These are phyloP conservation scores for Lineus longissimus DNA, from an alignment of 1,140 invertebrate genomes.

Conservation along the genomic window DNA sequence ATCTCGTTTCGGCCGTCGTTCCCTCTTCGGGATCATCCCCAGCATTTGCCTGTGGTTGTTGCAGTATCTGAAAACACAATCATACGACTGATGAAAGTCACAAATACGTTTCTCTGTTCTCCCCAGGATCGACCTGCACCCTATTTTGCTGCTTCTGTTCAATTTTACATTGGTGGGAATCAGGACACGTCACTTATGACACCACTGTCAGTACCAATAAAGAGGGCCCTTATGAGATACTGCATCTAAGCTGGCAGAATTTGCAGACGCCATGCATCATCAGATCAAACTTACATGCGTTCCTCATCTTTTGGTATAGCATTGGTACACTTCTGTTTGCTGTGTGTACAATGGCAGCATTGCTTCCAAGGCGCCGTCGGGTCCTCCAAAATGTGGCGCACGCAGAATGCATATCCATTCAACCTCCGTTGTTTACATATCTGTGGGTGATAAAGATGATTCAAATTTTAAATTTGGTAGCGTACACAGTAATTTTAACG, in stretches of 20 bases:
- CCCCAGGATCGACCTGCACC: too few relatives aligned
- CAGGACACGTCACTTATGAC: neutral
- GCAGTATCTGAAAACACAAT: constrained; percentile 52
- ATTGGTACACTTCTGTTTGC: constrained; percentile 54
- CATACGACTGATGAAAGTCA: neutral
- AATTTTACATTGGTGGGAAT: too few relatives aligned
- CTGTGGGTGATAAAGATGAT: too few relatives aligned
- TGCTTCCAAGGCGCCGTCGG: constrained; percentile 53
- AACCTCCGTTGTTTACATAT: constrained; percentile 57
- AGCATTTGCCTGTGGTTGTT: constrained; percentile 61
- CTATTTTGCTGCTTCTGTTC: too few relatives aligned
- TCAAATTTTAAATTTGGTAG: too few relatives aligned
- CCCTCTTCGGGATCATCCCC: constrained; percentile 58
- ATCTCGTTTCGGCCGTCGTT: constrained; percentile 55
- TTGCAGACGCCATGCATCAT: too few relatives aligned
- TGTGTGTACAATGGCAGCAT: constrained; percentile 53
- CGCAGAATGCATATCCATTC: constrained; percentile 59
- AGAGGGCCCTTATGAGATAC: too few relatives aligned
- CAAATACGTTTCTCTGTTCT: neutral
- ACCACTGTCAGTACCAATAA: too few relatives aligned
- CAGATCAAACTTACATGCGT: too few relatives aligned
- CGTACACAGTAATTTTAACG: too few relatives aligned
- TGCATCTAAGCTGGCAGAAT: too few relatives aligned
- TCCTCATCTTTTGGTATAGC: constrained; percentile 56
- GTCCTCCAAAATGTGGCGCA: constrained; percentile 55